Percentiles rank a stretch among this genome's conserved stretches.
These are phyloP conservation scores for Myrmecophaga tridactyla DNA, from an alignment of 2,113 vertebrate species.

Conservation along the genomic window DNA sequence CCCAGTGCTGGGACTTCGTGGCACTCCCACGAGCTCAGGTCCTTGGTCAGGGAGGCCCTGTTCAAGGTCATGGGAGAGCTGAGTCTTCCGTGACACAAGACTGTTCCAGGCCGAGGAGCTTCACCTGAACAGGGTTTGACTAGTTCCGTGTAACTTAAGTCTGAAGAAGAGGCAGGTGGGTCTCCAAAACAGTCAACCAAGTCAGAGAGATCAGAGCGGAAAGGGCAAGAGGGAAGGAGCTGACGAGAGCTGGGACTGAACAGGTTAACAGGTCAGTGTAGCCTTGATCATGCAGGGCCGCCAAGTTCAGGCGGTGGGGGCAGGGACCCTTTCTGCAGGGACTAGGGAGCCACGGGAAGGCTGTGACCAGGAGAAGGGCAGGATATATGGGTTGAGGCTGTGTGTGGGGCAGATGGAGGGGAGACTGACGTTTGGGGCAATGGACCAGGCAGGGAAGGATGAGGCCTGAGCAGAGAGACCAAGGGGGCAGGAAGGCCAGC, in stretches of 20 bases:
- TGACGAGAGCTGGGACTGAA: not conserved
- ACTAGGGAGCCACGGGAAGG: not conserved
- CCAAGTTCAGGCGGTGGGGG: not conserved
- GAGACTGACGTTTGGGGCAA: not conserved
- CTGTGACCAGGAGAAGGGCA: not conserved
- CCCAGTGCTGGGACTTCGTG: not conserved
- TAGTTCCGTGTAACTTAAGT: not conserved
- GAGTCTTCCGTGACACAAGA: not conserved
- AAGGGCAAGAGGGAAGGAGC: not conserved
- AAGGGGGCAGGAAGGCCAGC: too few species aligned
- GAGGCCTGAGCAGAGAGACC: fast-evolving
- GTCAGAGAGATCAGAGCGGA: not conserved
- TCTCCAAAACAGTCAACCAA: not conserved
- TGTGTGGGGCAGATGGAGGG: fast-evolving
- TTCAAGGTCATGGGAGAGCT: not conserved
- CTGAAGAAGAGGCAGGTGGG: not conserved
- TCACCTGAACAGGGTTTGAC: not conserved
- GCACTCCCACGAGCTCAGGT: fast-evolving
- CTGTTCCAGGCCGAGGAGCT: not conserved
- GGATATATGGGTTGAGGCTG: not conserved
- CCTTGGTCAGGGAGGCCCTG: too few species aligned
- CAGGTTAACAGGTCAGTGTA: not conserved
- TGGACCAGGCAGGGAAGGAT: not conserved
- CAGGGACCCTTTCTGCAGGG: not conserved
- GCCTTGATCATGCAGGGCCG: not conserved